These are phyloP conservation scores for Popillia japonica DNA, from an alignment of 1,140 invertebrate genomes.

Conservation along the genomic window DNA sequence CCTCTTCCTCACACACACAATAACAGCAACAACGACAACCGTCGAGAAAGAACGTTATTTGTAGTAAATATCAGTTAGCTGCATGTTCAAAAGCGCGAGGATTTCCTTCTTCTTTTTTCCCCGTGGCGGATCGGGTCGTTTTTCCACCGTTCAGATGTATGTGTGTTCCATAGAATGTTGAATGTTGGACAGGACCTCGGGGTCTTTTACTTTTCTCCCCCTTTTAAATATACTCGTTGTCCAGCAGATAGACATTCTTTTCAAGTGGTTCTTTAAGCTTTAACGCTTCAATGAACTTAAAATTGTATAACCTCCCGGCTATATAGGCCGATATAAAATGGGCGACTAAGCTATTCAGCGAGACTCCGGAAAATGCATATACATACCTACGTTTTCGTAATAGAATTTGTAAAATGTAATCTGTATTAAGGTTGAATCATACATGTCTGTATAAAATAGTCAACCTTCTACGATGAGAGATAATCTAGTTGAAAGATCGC, in stretches of 20 bases:
- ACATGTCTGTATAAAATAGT: no score
- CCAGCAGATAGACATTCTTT: slow-evolving; percentile 31
- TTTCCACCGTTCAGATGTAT: neutral
- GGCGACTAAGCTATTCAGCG: slow-evolving; percentile 6
- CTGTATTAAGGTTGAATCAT: neutral
- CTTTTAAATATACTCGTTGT: slow-evolving; percentile 30
- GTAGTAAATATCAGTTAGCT: slow-evolving; percentile 38
- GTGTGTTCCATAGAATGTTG: neutral
- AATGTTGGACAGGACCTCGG: neutral
- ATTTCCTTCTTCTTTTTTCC: neutral
- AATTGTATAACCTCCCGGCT: slow-evolving; percentile 4
- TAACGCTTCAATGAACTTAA: slow-evolving; percentile 25
- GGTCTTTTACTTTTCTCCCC: slow-evolving; percentile 29
- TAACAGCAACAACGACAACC: neutral
- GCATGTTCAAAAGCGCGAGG: neutral
- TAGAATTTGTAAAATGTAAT: slow-evolving; percentile 7
- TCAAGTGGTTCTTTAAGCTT: slow-evolving; percentile 33
- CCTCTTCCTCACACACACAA: neutral
- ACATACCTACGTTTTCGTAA: neutral
- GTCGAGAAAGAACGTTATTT: slow-evolving; percentile 19
- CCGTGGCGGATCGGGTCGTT: neutral
- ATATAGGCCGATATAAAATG: neutral
- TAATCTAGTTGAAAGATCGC: no score
- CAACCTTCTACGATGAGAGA: no score
- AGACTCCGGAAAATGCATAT: neutral